Percentiles rank a stretch among this genome's conserved stretches.
These are phyloP conservation scores for Syndactyla subalaris DNA, from an alignment of 2,797 vertebrate genomes.

Conservation along the genomic window DNA sequence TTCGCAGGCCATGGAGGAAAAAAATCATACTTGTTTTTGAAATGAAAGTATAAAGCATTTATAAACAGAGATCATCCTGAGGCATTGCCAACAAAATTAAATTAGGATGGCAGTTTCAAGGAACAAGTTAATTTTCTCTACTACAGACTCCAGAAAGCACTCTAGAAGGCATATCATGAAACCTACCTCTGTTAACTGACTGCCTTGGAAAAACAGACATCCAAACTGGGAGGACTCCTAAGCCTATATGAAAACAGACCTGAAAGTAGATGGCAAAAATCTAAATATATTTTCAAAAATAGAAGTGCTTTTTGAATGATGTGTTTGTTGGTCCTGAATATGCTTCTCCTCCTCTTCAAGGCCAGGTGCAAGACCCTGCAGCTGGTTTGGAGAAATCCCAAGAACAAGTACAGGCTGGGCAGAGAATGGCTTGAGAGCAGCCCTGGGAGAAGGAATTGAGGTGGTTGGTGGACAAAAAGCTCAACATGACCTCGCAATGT, in stretches of 20 bases:
- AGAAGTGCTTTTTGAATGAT: not conserved
- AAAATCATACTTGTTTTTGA: not conserved
- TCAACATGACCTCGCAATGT: not conserved
- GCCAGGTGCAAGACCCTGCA: not conserved
- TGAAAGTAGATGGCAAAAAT: not conserved
- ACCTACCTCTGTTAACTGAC: not conserved
- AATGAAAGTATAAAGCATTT: not conserved
- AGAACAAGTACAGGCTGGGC: not conserved
- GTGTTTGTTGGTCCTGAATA: not conserved
- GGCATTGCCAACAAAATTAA: not conserved
- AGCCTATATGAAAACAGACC: not conserved
- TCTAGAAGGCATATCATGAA: not conserved
- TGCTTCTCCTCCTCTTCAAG: not conserved
- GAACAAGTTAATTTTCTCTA: not conserved
- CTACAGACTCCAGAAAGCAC: not conserved
- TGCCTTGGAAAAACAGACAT: not conserved
- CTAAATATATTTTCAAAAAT: not conserved
- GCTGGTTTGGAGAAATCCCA: not conserved
- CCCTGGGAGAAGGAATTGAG: fast-evolving
- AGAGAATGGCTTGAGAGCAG: not conserved
- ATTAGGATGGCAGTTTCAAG: not conserved
- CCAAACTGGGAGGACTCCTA: not conserved
- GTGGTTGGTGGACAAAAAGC: not conserved
- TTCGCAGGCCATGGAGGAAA: not conserved
- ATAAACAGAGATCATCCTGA: not conserved